Evolutionary conservation across 1,140 invertebrate genomes (phyloP).

Genomic region (Drosophila repleta): DNA sequence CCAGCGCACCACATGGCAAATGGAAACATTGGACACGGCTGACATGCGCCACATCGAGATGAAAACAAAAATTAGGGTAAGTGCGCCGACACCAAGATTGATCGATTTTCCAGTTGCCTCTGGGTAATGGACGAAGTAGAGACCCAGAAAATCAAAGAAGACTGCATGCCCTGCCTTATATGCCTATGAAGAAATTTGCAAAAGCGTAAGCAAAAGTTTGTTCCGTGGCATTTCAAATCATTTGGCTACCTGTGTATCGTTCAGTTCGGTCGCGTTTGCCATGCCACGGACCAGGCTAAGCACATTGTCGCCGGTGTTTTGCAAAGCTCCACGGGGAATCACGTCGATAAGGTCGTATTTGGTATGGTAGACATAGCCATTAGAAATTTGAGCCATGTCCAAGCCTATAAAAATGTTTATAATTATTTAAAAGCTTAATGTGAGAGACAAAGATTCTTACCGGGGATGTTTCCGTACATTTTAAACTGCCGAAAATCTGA

Average conservation of each 20-base stretch:
- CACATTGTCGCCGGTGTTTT: conserved; percentile 92
- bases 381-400: conserved; percentile 95
- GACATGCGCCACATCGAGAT: conserved; percentile 64
- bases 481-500: conserved; percentile 94
- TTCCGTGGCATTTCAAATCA: conserved; percentile 45
- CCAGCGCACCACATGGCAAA: conserved; percentile 40
- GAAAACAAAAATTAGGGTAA: conserved; percentile 83
- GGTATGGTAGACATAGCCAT: conserved; percentile 97
- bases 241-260: conserved; percentile 85
- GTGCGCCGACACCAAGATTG: conserved; percentile 85
- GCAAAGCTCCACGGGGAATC: conserved; percentile 91
- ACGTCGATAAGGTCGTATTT: conserved; percentile 90
- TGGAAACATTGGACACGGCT: conserved; percentile 31
- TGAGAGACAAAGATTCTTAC: conserved; percentile 13
- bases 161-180: conserved; percentile 85
- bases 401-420: conserved; percentile 77
- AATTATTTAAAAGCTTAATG: not conserved
- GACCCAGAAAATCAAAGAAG: conserved; percentile 91
- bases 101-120: conserved; percentile 85
- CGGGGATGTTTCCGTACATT: conserved; percentile 87
- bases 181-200: conserved; percentile 71
- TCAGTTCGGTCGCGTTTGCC: conserved; percentile 86
- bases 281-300: conserved; percentile 88
- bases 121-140: conserved; percentile 87
- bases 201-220: conserved; percentile 78